Conservation (phyloP, 2,888 invertebrate genomes). For the Lasioglossum leucozonium region DNA sequence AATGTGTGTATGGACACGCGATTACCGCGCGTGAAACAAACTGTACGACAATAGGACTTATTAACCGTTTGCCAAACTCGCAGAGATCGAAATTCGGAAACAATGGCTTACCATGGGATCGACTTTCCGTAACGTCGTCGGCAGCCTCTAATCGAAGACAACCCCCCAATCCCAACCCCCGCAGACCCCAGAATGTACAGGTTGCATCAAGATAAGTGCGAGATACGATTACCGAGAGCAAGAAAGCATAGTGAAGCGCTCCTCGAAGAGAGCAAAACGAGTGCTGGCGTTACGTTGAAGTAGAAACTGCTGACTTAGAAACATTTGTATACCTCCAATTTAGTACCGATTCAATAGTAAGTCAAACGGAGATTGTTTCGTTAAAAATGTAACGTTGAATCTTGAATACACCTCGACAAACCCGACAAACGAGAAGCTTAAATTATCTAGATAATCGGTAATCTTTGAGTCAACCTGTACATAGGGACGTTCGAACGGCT, state of each 20-base stretch:
- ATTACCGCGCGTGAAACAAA: slow-evolving; percentile 44
- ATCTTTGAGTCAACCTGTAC: neutral
- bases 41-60: slow-evolving; percentile 77
- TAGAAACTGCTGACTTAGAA: neutral
- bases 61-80: slow-evolving; percentile 52
- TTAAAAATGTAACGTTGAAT: neutral
- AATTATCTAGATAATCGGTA: no score
- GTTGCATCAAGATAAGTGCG: neutral
- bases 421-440: no score
- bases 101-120: slow-evolving; percentile 24
- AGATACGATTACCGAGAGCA: neutral
- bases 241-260: neutral
- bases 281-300: neutral
- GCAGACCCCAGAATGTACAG: neutral
- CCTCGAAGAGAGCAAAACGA: neutral
- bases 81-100: slow-evolving; percentile 18
- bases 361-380: neutral
- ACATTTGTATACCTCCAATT: neutral
- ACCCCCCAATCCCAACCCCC: neutral
- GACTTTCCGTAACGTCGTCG: slow-evolving; percentile 23
- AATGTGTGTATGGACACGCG: slow-evolving; percentile 23
- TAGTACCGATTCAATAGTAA: neutral
- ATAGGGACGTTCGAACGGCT: neutral
- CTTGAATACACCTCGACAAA: neutral
- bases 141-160: slow-evolving; percentile 6